These are phyloP conservation scores for Melanotaenia boesemani DNA, from an alignment of 2,797 vertebrate genomes.

Conservation along the genomic window DNA sequence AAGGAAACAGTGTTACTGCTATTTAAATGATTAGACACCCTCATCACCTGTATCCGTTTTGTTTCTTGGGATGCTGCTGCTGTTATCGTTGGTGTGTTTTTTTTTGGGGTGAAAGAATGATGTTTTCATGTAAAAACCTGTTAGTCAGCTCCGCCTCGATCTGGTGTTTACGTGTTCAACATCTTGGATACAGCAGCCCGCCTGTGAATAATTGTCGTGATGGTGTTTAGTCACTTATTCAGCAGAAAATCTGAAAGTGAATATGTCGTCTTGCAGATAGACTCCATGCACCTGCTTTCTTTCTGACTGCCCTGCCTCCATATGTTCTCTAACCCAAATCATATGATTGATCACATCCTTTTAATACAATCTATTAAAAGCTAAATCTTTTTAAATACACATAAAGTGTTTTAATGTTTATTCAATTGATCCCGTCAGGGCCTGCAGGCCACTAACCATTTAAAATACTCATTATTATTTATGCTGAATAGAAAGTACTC, in stretches of 20 bases:
- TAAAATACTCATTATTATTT: constrained; percentile 7
- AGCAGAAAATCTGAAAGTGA: not conserved
- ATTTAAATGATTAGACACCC: not conserved
- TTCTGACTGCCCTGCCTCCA: constrained; percentile 1
- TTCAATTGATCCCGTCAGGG: constrained; percentile 4
- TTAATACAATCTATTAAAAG: not conserved
- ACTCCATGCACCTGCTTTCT: constrained; percentile 29
- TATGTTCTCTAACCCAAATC: not conserved
- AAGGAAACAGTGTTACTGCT: constrained; percentile 5
- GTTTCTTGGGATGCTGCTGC: rapidly evolving
- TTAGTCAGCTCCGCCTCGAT: not conserved
- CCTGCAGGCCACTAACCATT: not conserved
- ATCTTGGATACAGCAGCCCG: not conserved
- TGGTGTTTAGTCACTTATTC: not conserved
- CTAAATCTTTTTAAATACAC: not conserved
- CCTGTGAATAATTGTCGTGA: not conserved
- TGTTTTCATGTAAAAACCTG: constrained; percentile 3
- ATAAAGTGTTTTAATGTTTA: not conserved
- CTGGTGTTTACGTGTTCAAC: constrained; percentile 31
- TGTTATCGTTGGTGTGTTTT: not conserved
- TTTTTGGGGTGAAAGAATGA: not conserved
- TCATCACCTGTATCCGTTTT: not conserved
- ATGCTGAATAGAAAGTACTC: constrained; percentile 10
- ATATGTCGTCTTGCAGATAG: not conserved
- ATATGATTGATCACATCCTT: not conserved